Evolutionary conservation across 2,888 invertebrate species (phyloP), one percentile per base, ranked within the genome.

Genomic region (Rhingia rostrata): DNA sequence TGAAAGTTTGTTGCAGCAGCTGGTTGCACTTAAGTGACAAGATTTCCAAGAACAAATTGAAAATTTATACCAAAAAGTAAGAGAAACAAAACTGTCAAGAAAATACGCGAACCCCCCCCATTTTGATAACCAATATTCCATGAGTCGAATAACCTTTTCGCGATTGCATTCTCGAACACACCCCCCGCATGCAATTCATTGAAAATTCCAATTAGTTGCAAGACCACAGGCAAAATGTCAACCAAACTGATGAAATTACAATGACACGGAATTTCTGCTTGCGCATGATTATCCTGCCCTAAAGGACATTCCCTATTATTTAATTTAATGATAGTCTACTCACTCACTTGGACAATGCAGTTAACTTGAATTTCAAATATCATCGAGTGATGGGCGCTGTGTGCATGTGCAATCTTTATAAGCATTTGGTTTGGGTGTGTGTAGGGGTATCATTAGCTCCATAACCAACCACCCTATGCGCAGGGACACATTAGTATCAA

Each of bases 401-500:
- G 10, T 45, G 6, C 43, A 22, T 30, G 51, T 32, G 35, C 39
- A 56, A 39, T 22, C 54, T 14, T 58, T 53, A 22, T 22, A 22
- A 22, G 32, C 32, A n/a, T 10, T 54, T 2, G 37, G 14, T 10
- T 9, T 4, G 33, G 41, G 43, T 43, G 14, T 12, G 14, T 10
- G 4, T 4, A 32, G 41, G 43, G 61, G 14, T 12, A 14, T 45
- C 45, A 45, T 45, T 60, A 60, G 14, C 54, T 22, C 54, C 54
- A 41, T 10, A 30, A 3, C 33, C n/a, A 14, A 0, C 4, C 66
- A 0, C 4, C 39, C 6, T 37, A 41, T 30, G 51, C 32, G 35
- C 10, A 32, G 47, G 35, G 22, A 22, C 22, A 7, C 56, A 69
- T 63, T 58, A 63, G 56, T 63, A 78, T 78, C 70, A 70, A 33